Conservation (phyloP, 2,113 vertebrate species). For the Ctenodactylus gundi region DNA sequence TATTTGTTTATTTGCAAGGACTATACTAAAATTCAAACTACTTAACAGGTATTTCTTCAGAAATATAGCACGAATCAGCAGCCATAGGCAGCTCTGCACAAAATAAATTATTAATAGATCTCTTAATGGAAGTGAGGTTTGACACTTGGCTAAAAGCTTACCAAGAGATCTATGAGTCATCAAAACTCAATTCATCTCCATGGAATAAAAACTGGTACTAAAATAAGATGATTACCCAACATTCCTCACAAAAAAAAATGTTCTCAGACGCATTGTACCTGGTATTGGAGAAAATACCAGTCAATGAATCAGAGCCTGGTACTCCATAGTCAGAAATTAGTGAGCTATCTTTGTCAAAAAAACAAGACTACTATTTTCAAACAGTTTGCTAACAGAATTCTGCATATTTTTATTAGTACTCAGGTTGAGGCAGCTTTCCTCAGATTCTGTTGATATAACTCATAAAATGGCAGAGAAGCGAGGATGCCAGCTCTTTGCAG, state of each 20-base stretch:
- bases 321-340: background rate
- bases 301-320: background rate
- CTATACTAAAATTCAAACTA: background rate
- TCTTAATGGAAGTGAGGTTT: background rate
- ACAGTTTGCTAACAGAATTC: background rate
- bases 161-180: background rate
- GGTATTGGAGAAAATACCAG: background rate
- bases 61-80: background rate
- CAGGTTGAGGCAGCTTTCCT: background rate
- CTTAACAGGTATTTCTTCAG: background rate
- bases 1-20: background rate
- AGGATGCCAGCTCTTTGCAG: background rate
- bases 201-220: background rate
- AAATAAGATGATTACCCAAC: slow-evolving; percentile 35
- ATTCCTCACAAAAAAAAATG: background rate
- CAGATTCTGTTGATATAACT: background rate
- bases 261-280: background rate
- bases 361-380: background rate
- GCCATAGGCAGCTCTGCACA: background rate
- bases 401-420: background rate
- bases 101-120: background rate
- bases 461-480: background rate
- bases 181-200: background rate
- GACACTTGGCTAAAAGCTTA: background rate
- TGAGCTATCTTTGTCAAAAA: background rate